Conservation (phyloP, 2,797 vertebrate genomes). For the Ispidina lecontei region DNA sequence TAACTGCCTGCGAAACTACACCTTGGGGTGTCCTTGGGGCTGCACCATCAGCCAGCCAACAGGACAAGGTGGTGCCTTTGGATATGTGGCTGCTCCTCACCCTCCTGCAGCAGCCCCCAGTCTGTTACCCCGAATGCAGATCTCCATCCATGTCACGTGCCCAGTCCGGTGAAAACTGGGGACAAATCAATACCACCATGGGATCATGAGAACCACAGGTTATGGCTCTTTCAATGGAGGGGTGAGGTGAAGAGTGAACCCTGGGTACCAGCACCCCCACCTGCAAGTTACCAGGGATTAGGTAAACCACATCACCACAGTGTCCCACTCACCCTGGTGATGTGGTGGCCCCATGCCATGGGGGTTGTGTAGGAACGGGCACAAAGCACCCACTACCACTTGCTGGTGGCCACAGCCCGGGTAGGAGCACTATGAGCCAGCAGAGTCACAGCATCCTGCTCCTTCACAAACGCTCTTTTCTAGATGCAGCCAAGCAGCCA, state of each 20-base stretch:
- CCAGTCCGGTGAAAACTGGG: not conserved
- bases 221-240: not conserved
- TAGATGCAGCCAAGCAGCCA: not conserved
- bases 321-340: rapidly evolving
- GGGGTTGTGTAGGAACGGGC: not conserved
- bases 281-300: not conserved
- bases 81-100: not conserved
- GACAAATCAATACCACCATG: rapidly evolving
- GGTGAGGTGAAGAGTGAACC: not conserved
- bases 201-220: not conserved
- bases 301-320: not conserved
- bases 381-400: rapidly evolving
- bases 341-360: not conserved
- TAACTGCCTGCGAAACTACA: rapidly evolving
- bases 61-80: not conserved
- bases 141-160: not conserved
- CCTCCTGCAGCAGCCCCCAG: not conserved
- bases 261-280: not conserved
- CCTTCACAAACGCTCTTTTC: not conserved
- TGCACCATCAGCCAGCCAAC: rapidly evolving
- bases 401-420: not conserved
- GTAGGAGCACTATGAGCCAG: not conserved
- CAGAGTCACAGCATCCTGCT: rapidly evolving
- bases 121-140: not conserved
- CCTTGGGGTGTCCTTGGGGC: not conserved